These are phyloP conservation scores for Chamaetylas fuelleborni DNA, from an alignment of 2,113 vertebrate species.

Conservation along the genomic window DNA sequence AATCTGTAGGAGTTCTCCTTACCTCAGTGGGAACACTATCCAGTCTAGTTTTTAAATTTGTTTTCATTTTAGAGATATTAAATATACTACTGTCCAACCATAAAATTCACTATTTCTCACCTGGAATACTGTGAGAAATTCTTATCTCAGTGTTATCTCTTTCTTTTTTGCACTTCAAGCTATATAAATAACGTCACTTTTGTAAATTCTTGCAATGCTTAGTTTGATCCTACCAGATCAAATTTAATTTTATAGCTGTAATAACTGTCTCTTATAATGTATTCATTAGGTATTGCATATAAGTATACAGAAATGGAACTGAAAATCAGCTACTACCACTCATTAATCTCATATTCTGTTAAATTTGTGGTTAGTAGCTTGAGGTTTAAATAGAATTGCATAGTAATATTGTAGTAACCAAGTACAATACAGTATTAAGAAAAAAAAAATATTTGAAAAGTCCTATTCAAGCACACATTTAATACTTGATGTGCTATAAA, in stretches of 20 bases:
- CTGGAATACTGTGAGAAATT: neutral
- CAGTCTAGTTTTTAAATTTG: neutral
- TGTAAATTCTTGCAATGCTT: neutral
- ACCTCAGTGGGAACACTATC: neutral
- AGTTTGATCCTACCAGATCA: neutral
- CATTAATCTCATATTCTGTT: neutral
- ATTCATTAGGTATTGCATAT: slow-evolving; percentile 22
- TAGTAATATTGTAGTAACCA: slow-evolving; percentile 20
- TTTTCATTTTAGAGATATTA: neutral
- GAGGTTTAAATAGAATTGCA: slow-evolving; percentile 16
- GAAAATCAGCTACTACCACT: slow-evolving; percentile 22
- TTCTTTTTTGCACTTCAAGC: neutral
- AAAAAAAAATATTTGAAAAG: neutral
- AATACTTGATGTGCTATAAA: neutral
- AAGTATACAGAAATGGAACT: slow-evolving; percentile 31
- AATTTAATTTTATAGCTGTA: neutral
- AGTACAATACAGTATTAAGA: slow-evolving; percentile 23
- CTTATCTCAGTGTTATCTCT: neutral
- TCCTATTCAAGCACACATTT: slow-evolving; percentile 10
- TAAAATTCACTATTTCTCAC: neutral
- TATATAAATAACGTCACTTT: neutral
- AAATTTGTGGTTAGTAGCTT: slow-evolving; percentile 1
- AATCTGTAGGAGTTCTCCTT: neutral
- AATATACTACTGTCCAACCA: neutral
- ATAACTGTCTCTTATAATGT: neutral